phyloP scores from a whole-genome alignment of 2,113 vertebrate species.

The Synodontis membranacea region DNA sequence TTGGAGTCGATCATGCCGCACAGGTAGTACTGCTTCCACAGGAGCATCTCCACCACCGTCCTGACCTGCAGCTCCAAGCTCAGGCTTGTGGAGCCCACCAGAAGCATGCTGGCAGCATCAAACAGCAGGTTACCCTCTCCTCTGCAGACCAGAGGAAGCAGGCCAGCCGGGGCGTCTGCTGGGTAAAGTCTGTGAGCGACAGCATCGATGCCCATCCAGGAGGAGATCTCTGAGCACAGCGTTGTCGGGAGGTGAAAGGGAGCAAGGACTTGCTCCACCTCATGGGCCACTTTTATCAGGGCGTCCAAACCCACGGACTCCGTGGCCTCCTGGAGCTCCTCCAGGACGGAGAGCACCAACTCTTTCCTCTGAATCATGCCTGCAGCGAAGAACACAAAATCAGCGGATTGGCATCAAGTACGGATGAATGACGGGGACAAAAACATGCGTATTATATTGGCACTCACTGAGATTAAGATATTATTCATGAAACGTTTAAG shows the following conservation, averaged over 20 bases:
- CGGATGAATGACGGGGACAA: not conserved
- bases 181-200: slow-evolving; percentile 85
- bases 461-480: not conserved
- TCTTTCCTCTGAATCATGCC: slow-evolving; percentile 88
- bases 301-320: slow-evolving; percentile 82
- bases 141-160: slow-evolving; percentile 85
- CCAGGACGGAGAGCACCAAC: slow-evolving; percentile 83
- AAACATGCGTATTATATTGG: not conserved
- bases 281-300: slow-evolving; percentile 76
- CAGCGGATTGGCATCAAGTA: not conserved
- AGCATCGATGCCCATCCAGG: slow-evolving; percentile 81
- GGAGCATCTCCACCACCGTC: slow-evolving; percentile 91
- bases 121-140: slow-evolving; percentile 90
- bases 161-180: slow-evolving; percentile 81
- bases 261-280: slow-evolving; percentile 78
- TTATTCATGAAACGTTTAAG: no score
- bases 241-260: slow-evolving; percentile 77
- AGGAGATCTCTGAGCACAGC: slow-evolving; percentile 72
- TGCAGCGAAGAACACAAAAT: slow-evolving; percentile 36
- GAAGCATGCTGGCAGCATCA: slow-evolving; percentile 84
- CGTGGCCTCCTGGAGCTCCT: slow-evolving; percentile 88
- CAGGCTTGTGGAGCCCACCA: slow-evolving; percentile 82
- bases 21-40: slow-evolving; percentile 91
- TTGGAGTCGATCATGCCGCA: slow-evolving; percentile 96
- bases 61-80: slow-evolving; percentile 92